Conservation (phyloP, 2,888 invertebrate genomes). For the Melanophora roralis region DNA sequence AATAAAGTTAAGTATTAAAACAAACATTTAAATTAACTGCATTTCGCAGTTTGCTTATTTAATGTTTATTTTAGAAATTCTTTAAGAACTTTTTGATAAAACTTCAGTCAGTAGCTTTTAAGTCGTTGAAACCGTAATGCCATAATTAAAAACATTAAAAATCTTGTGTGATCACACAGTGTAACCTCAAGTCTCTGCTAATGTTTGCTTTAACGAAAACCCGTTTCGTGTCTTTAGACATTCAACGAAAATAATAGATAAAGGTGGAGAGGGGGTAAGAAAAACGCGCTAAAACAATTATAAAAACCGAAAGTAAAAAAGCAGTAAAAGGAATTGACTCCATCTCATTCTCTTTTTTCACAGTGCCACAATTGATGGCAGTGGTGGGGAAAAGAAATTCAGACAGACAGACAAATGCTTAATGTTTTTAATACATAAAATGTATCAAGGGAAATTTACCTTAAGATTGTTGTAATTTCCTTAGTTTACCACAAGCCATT, state of each 20-base stretch:
- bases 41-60: conserved; percentile 45
- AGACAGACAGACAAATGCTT: conserved; percentile 28
- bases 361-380: neutral
- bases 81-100: conserved; percentile 54
- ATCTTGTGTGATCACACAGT: conserved; percentile 61
- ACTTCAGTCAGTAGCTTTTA: neutral
- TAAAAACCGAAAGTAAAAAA: conserved; percentile 27
- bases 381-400: neutral
- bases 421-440: conserved; percentile 52
- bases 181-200: conserved; percentile 50
- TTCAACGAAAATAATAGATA: neutral
- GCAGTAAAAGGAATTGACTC: neutral
- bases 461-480: conserved; percentile 48
- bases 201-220: conserved; percentile 13
- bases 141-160: conserved; percentile 63
- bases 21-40: conserved; percentile 63
- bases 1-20: conserved; percentile 58
- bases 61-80: conserved; percentile 60
- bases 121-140: conserved; percentile 52
- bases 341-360: neutral
- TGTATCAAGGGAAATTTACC: conserved; percentile 62
- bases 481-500: conserved; percentile 8
- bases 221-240: conserved; percentile 14
- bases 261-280: neutral
- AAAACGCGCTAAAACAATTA: conserved; percentile 62